These are phyloP conservation scores for Eupelmus urozonus DNA, from an alignment of 2,888 invertebrate species.

Conservation along the genomic window DNA sequence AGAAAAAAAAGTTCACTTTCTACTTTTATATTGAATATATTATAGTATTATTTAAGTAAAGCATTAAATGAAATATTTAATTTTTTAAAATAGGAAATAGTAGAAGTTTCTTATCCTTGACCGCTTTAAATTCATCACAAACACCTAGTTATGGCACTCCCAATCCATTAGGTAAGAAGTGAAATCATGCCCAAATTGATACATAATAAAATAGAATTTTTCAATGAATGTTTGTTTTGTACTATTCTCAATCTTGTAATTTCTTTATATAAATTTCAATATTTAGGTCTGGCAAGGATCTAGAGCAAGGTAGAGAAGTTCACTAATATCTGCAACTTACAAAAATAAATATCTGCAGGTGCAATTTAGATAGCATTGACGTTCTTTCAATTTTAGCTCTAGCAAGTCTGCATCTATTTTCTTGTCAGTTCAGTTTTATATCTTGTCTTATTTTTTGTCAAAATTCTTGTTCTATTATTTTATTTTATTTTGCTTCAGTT, in stretches of 20 bases:
- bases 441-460: constrained; percentile 26
- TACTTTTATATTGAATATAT: constrained; percentile 7
- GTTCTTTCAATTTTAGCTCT: constrained; percentile 34
- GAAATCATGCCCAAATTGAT: not conserved
- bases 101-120: constrained; percentile 72
- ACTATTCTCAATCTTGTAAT: constrained; percentile 31
- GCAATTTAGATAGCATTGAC: constrained; percentile 12
- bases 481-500: constrained; percentile 40
- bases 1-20: not conserved
- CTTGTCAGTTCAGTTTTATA: constrained; percentile 51
- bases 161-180: constrained; percentile 73
- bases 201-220: constrained; percentile 11
- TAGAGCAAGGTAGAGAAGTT: constrained; percentile 74
- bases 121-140: constrained; percentile 68
- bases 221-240: constrained; percentile 23
- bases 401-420: constrained; percentile 48
- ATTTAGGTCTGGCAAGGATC: constrained; percentile 75
- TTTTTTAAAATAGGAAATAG: constrained; percentile 69
- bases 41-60: constrained; percentile 25
- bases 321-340: constrained; percentile 57
- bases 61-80: not conserved
- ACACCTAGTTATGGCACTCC: constrained; percentile 71
- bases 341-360: constrained; percentile 55
- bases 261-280: constrained; percentile 53
- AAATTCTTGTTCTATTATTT: constrained; percentile 1